A percentile compares a stretch with the other conserved stretches of the same genome.
Evolutionary conservation across 2,113 vertebrate species (phyloP).

Genomic region (Atrichornis clamosus): DNA sequence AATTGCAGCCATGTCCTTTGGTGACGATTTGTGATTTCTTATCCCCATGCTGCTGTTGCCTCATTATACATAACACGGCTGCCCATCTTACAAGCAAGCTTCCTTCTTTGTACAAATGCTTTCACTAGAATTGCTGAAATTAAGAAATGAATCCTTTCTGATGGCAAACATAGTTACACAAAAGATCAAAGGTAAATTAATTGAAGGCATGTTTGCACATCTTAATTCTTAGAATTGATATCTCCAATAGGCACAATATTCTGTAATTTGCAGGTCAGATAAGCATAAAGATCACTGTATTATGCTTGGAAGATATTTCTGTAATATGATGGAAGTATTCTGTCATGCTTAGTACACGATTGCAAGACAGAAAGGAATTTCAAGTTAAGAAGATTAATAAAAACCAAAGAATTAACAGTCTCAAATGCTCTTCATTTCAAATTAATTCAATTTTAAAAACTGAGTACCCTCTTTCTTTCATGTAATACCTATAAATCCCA

Average conservation of each 20-base stretch:
- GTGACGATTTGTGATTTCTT: not conserved
- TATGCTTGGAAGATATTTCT: not conserved
- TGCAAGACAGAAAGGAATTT: not conserved
- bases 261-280: not conserved
- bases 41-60: not conserved
- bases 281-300: not conserved
- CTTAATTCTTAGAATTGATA: not conserved
- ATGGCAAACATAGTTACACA: not conserved
- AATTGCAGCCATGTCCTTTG: not conserved
- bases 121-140: not conserved
- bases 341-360: not conserved
- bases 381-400: not conserved
- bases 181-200: not conserved
- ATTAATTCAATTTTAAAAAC: not conserved
- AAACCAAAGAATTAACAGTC: not conserved
- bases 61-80: fast-evolving
- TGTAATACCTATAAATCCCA: not conserved
- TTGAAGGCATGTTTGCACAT: fast-evolving
- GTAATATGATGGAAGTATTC: not conserved
- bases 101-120: not conserved
- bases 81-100: fast-evolving
- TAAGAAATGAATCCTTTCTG: not conserved
- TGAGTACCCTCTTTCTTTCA: not conserved
- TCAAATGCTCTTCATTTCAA: not conserved
- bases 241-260: not conserved